Percentiles rank a stretch among this genome's conserved stretches.
Evolutionary conservation across 2,797 vertebrate species (phyloP).

Genomic region (Tapera naevia): DNA sequence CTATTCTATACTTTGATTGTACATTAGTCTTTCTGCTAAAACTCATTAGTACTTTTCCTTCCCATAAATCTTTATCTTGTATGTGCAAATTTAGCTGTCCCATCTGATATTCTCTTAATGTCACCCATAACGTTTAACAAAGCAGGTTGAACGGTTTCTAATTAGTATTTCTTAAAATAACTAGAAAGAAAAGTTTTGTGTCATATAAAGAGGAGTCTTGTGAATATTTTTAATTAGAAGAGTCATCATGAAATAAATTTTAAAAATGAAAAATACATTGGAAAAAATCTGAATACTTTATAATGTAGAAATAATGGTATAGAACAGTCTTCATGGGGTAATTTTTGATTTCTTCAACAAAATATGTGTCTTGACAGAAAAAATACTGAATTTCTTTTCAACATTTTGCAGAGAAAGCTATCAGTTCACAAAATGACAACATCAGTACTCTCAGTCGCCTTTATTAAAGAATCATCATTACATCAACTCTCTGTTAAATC

Average conservation of each 20-base stretch:
- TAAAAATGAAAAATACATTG: not conserved
- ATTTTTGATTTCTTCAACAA: not conserved
- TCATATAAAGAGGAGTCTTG: not conserved
- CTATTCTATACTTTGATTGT: not conserved
- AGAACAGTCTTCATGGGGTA: not conserved
- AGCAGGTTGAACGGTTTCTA: not conserved
- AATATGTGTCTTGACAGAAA: not conserved
- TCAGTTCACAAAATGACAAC: not conserved
- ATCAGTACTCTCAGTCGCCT: not conserved
- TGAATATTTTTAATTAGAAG: not conserved
- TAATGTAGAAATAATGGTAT: not conserved
- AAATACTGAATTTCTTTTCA: not conserved
- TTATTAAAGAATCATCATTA: not conserved
- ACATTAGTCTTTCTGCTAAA: not conserved
- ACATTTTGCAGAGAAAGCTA: not conserved
- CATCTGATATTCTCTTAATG: not conserved
- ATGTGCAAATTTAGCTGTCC: not conserved
- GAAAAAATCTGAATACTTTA: not conserved
- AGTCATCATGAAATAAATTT: not conserved
- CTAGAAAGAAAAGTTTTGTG: not conserved
- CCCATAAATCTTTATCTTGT: not conserved
- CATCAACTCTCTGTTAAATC: not conserved
- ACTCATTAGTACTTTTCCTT: not conserved
- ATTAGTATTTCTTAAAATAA: not conserved
- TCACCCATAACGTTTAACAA: not conserved